Conservation (phyloP, 2,113 vertebrate species). For the Mohoua ochrocephala region DNA sequence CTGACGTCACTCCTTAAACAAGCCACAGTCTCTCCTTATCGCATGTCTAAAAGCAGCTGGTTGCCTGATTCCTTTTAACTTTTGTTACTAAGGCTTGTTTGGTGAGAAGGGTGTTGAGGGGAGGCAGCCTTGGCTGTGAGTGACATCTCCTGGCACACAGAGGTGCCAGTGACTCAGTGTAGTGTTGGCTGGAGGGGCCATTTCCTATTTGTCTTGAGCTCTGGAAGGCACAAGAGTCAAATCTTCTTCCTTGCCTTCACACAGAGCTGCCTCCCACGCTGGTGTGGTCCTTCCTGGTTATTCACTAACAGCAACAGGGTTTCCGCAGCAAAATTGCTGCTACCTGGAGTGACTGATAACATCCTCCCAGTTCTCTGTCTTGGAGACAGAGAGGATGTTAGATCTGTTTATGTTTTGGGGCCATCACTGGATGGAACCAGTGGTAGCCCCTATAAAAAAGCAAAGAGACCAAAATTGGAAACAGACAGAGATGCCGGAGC, state of each 20-base stretch:
- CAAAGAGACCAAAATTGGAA: conserved; percentile 38
- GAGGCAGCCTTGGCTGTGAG: not conserved
- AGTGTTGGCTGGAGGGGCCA: not conserved
- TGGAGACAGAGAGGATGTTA: not conserved
- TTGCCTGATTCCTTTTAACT: not conserved
- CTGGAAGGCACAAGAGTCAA: not conserved
- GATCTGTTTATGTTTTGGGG: not conserved
- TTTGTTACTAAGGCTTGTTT: not conserved
- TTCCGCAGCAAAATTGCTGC: not conserved
- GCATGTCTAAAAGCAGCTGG: not conserved
- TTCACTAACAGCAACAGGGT: not conserved
- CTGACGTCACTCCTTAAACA: not conserved
- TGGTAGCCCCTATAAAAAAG: not conserved
- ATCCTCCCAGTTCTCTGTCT: not conserved
- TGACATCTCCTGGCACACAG: not conserved
- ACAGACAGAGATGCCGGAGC: not conserved
- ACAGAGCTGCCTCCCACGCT: not conserved
- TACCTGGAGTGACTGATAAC: not conserved
- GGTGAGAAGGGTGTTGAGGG: not conserved
- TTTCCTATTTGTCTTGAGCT: not conserved
- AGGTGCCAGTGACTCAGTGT: not conserved
- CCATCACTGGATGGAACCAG: not conserved
- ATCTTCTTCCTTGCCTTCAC: not conserved
- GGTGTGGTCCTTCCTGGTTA: not conserved
- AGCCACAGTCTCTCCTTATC: not conserved